Conservation (phyloP, 2,888 invertebrate genomes). For the Diplazon laetatorius region DNA sequence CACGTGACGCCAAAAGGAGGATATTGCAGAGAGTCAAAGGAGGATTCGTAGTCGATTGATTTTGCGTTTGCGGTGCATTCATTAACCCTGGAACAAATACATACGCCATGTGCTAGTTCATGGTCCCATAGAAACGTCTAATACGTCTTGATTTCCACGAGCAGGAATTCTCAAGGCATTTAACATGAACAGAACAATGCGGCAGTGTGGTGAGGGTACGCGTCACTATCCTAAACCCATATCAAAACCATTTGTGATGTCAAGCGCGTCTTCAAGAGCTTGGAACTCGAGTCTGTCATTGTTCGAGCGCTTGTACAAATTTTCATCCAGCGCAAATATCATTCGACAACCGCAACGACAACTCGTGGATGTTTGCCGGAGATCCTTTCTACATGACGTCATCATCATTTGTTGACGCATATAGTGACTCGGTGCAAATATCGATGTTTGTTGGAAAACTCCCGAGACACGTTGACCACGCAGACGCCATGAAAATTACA, state of each 20-base stretch:
- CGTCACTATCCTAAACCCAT: not conserved
- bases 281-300: not conserved
- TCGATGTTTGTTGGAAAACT: too few relatives aligned
- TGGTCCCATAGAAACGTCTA: not conserved
- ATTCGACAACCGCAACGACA: not conserved
- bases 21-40: too few relatives aligned
- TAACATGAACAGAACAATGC: conserved; percentile 9
- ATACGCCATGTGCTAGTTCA: not conserved
- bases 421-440: too few relatives aligned
- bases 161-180: not conserved
- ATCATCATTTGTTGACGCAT: too few relatives aligned
- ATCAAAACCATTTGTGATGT: conserved; percentile 2
- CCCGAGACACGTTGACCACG: too few relatives aligned
- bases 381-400: not conserved
- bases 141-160: not conserved
- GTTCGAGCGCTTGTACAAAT: not conserved
- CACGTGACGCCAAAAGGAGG: too few relatives aligned
- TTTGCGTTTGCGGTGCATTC: too few relatives aligned
- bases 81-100: too few relatives aligned
- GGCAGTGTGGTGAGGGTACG: not conserved
- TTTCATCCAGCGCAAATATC: not conserved
- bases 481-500: not conserved
- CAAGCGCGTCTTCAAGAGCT: not conserved
- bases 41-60: too few relatives aligned
- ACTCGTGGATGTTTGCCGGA: not conserved